Conservation (phyloP, 2,113 vertebrate genomes). For the Campylomormyrus numenius region DNA sequence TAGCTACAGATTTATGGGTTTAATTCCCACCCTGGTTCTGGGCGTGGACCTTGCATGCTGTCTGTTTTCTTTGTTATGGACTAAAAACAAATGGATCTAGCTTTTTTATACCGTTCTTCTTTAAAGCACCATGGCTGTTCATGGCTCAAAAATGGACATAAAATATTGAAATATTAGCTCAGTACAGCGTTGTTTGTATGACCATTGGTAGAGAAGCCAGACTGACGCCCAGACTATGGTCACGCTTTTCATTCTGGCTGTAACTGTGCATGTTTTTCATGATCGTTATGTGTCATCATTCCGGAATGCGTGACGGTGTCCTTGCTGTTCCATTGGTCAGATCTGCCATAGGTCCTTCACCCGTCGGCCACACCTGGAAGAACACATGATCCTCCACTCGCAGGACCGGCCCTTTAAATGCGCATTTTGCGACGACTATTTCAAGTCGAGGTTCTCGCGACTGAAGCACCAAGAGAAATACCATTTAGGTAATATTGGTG, state of each 20-base stretch:
- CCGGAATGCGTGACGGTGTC: not conserved
- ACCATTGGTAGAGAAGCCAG: not conserved
- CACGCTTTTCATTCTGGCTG: not conserved
- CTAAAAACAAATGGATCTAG: not conserved
- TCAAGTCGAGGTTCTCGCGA: conserved; percentile 90
- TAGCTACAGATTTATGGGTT: not conserved
- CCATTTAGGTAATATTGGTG: conserved; percentile 70
- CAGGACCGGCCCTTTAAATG: conserved; percentile 96
- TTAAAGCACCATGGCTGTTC: not conserved
- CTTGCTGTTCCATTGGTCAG: conserved; percentile 45
- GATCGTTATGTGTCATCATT: not conserved
- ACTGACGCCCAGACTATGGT: not conserved
- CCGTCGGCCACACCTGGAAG: conserved; percentile 86
- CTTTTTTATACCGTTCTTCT: not conserved
- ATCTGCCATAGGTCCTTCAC: conserved; percentile 93
- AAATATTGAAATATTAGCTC: not conserved
- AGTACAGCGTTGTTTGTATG: not conserved
- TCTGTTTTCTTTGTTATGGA: not conserved
- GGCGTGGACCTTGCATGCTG: not conserved
- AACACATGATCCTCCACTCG: conserved; percentile 96
- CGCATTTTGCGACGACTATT: conserved; percentile 88
- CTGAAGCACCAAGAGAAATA: conserved; percentile 96
- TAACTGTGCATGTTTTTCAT: not conserved
- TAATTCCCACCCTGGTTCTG: not conserved
- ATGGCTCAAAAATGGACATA: not conserved